Evolutionary conservation across 2,113 vertebrate species (phyloP), one percentile per base, ranked within the genome.

Genomic region (Tachycineta bicolor): DNA sequence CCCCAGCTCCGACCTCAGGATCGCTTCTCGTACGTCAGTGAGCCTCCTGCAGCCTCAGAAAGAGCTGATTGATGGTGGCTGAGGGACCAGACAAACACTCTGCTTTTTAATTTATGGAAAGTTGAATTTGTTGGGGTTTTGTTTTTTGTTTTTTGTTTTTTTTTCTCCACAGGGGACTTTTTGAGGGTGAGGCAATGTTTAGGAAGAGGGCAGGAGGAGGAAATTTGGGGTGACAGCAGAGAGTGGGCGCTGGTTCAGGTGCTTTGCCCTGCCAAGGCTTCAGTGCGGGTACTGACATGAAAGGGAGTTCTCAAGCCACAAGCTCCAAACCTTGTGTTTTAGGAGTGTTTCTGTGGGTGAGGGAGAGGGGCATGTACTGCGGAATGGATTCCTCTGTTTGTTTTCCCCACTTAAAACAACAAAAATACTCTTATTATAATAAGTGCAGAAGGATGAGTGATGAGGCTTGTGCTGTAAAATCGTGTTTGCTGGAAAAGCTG

Each of bases 11-110:
- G 11, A 13, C 62, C 77, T 70, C 56, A 22, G 25, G 2, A 15
- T 53, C 1, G 0, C 60, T 55, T 2, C 68, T 50, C 1, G 43
- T 18, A 6, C 7, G 0, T 19, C 65, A 24, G 5, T 0, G 29
- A 58, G 87, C 4, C 46, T 47, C 62, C 5, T 18, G 64, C 67
- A 82, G 15, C 67, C 11, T 5, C 46, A 14, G 22, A 31, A 20
- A 26, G 41, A 23, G 59, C 64, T 28, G 59, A 11, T 14, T 59
- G 88, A 26, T n/a, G 70, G 44, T 0, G 11, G 44, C 41, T 10
- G 67, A 90, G 46, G 75, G 14, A 59, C 14, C n/a, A 1, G 7
- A 4, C 23, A 74, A 85, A 67, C 5, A 29, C 22, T 58, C 76
- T 3, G 3, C 44, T 64, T 77, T 56, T 52, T 78, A 41, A 60